Evolutionary conservation across 2,888 invertebrate species (phyloP).

Genomic region (Campoplex nolae): DNA sequence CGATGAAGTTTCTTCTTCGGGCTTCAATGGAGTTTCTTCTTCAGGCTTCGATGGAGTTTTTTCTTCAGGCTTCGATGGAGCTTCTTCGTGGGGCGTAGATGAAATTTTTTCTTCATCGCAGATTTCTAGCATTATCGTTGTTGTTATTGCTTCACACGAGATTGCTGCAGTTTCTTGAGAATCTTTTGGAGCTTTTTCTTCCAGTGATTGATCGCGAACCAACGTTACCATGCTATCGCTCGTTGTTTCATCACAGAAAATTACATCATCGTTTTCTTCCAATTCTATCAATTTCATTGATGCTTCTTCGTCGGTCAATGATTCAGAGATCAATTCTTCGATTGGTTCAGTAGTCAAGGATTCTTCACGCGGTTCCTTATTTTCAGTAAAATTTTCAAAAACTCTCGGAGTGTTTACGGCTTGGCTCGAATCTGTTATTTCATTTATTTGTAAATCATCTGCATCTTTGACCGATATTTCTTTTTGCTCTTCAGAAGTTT

Average conservation of each 20-base stretch:
- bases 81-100: neutral
- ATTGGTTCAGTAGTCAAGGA: neutral
- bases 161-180: neutral
- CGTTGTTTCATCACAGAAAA: slow-evolving; percentile 9
- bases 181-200: neutral
- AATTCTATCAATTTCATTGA: neutral
- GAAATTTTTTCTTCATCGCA: neutral
- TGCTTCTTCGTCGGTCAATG: slow-evolving; percentile 3
- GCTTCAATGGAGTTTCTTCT: neutral
- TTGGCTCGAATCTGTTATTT: neutral
- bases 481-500: neutral
- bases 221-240: neutral
- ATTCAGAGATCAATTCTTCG: slow-evolving; percentile 1
- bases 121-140: neutral
- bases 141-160: neutral
- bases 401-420: neutral
- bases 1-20: neutral
- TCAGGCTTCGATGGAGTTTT: neutral
- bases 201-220: neutral
- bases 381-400: neutral
- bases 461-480: slow-evolving; percentile 9
- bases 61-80: neutral
- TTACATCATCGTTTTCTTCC: neutral
- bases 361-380: slow-evolving; percentile 2
- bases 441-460: slow-evolving; percentile 44